Evolutionary conservation across 37 sponge, comb jelly and placozoan species (phyloP), one percentile per base, ranked within the genome.

Genomic region (Ephydatia muelleri): DNA sequence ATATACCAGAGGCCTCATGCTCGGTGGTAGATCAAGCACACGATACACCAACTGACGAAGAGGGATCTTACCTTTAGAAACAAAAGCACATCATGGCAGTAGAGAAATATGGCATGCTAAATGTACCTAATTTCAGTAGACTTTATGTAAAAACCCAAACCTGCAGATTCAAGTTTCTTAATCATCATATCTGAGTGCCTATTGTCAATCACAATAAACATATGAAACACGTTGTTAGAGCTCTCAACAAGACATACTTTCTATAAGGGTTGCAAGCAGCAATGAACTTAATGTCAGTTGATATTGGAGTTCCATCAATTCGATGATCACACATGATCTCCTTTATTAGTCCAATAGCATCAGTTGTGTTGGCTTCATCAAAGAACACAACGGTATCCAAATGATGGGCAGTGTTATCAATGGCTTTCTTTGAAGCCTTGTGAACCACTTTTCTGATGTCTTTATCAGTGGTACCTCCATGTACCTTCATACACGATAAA

Each of bases 351-450:
- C 93, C 96, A 71, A 97, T 82, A 34, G 91, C 93, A 48, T 94
- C 95, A 57, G 93, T 96, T 9, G 99, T 96, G 85, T 98, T 98
- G 29, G 99, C 99, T 84, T 98, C 99, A 87, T 98, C 99, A 93
- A 98, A 98, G 88, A 98, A 98, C 21, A 96, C 75, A 19, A 98
- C 90, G 25, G 97, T 98, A 65, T 82, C 76, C 75, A 90, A 14
- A 0, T 29, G 23, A 30, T 34, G 49, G 2, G 1, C 19, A 19
- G 21, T 30, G 43, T 94, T 96, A 25, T 38, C 21, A 29, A 69
- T 9, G 32, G 96, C 94, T 34, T 77, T 76, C 13, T 57, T 71
- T 33, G 92, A 80, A 30, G 94, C 99, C 23, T 84, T 32, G 38
- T 82, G 30, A n/a, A 97, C 69, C n/a, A 81, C 83, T 13, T 72